These are phyloP conservation scores for Aselliscus stoliczkanus DNA, from an alignment of 2,797 vertebrate genomes.

Conservation along the genomic window DNA sequence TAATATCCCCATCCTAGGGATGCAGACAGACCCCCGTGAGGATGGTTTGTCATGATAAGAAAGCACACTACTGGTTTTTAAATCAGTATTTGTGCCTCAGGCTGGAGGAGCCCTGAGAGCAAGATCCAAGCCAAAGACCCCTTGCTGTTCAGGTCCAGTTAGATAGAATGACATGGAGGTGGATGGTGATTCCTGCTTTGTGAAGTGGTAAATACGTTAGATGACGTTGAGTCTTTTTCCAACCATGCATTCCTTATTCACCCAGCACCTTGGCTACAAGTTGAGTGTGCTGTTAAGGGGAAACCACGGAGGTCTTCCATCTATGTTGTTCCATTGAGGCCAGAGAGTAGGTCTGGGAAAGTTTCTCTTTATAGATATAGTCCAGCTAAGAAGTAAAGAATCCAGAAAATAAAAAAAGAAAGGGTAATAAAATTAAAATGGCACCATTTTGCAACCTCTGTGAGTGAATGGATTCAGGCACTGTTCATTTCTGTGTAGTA, in stretches of 20 bases:
- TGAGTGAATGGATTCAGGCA: background rate
- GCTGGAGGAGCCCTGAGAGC: background rate
- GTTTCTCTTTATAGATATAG: background rate
- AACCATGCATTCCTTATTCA: background rate
- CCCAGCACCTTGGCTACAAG: background rate
- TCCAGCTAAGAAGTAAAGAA: background rate
- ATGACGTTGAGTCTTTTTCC: background rate
- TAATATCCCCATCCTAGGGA: no score
- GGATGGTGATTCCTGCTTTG: accelerated
- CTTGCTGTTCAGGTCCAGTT: background rate
- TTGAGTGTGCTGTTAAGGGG: no score
- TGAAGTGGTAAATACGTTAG: accelerated
- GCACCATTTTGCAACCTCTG: background rate
- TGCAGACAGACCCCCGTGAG: background rate
- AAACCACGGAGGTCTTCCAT: background rate
- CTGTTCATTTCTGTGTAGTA: background rate
- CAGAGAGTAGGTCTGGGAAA: background rate
- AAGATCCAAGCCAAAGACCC: background rate
- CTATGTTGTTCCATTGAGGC: background rate
- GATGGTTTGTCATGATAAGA: background rate
- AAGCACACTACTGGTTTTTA: background rate
- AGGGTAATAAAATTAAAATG: background rate
- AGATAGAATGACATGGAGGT: background rate
- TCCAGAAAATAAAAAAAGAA: background rate
- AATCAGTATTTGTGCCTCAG: background rate